phyloP scores from a whole-genome alignment of 2,888 invertebrate genomes.

The Tiphia femorata region DNA sequence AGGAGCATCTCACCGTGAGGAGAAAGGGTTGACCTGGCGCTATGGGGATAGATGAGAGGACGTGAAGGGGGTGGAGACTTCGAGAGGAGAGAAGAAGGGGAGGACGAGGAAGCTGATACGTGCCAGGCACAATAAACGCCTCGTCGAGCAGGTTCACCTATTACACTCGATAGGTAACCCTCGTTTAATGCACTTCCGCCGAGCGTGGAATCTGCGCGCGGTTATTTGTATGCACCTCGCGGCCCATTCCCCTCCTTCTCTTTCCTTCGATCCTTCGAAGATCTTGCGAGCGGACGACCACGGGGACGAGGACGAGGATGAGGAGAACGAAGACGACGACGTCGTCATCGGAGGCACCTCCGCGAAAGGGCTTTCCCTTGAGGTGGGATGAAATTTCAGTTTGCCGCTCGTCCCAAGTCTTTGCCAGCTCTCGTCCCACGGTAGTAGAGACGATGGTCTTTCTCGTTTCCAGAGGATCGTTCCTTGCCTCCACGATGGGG shows the following conservation, averaged over 20 bases:
- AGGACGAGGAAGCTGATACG: slow-evolving; percentile 37
- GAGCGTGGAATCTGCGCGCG: slow-evolving; percentile 42
- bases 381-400: background rate
- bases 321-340: too few relatives aligned
- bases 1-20: slow-evolving; percentile 6
- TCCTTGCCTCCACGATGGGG: too few relatives aligned
- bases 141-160: slow-evolving; percentile 50
- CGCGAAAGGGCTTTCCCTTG: too few relatives aligned
- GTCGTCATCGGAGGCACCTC: too few relatives aligned
- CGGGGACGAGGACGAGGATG: too few relatives aligned
- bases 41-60: background rate
- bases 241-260: slow-evolving; percentile 24
- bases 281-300: too few relatives aligned
- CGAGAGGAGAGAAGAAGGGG: slow-evolving; percentile 5
- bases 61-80: background rate
- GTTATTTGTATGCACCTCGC: slow-evolving; percentile 50
- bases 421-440: too few relatives aligned
- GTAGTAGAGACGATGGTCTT: too few relatives aligned
- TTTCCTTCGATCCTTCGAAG: slow-evolving; percentile 35
- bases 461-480: too few relatives aligned
- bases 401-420: too few relatives aligned
- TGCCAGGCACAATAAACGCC: slow-evolving; percentile 54
- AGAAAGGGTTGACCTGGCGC: slow-evolving; percentile 27
- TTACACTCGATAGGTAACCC: slow-evolving; percentile 49
- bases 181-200: slow-evolving; percentile 56